Conservation (phyloP, 2,888 invertebrate species). For the Lagria hirta region DNA sequence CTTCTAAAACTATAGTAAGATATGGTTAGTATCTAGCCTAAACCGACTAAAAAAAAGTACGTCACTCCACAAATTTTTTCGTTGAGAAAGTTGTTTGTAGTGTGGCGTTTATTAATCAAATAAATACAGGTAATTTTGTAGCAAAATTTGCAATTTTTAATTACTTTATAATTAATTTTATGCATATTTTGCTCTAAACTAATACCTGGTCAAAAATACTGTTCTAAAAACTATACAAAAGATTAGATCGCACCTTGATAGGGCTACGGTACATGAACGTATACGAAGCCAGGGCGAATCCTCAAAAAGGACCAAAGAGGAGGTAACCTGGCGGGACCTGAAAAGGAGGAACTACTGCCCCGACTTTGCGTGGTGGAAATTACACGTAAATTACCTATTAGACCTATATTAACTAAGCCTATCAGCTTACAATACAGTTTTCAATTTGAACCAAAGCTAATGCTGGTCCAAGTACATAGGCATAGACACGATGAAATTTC, state of each 20-base stretch:
- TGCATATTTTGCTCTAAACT: no score
- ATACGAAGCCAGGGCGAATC: slow-evolving; percentile 52
- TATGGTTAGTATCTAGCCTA: no score
- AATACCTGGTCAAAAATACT: slow-evolving; percentile 9
- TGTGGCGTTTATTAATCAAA: no score
- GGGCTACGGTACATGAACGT: slow-evolving; percentile 50
- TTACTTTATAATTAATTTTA: no score
- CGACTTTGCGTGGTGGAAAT: slow-evolving; percentile 47
- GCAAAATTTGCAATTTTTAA: no score
- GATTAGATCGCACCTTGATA: slow-evolving; percentile 51
- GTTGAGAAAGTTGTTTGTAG: no score
- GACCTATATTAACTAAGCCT: slow-evolving; percentile 25
- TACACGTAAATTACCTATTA: slow-evolving; percentile 34
- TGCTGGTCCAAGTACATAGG: slow-evolving; percentile 40
- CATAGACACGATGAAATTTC: slow-evolving; percentile 53
- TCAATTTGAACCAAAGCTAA: slow-evolving; percentile 22
- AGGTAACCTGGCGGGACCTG: slow-evolving; percentile 50
- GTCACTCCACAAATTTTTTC: no score
- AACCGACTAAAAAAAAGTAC: no score
- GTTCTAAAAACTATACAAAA: slow-evolving; percentile 42
- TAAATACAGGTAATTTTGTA: no score
- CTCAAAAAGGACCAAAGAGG: slow-evolving; percentile 51
- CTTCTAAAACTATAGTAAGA: no score
- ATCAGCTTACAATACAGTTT: slow-evolving; percentile 35
- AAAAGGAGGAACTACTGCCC: slow-evolving; percentile 54